A percentile compares a stretch with the other conserved stretches of the same genome.
These are phyloP conservation scores for Melanotus villosus DNA, from an alignment of 2,888 invertebrate genomes.

Conservation along the genomic window DNA sequence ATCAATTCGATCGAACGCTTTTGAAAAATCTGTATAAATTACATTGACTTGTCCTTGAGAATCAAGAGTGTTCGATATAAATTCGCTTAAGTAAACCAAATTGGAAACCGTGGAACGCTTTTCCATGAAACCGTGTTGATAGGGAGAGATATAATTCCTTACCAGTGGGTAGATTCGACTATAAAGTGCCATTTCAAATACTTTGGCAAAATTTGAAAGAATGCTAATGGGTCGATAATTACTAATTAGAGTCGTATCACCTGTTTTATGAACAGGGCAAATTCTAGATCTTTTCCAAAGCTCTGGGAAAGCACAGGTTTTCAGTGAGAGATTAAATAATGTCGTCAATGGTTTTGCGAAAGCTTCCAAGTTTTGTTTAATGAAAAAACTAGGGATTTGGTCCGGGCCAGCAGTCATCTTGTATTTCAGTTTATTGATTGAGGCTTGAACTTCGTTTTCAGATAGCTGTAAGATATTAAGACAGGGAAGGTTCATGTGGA, in stretches of 20 bases:
- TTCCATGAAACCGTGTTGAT: constrained; percentile 45
- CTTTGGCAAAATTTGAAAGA: constrained; percentile 35
- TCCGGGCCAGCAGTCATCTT: neutral
- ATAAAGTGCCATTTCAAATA: constrained; percentile 26
- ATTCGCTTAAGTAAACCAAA: constrained; percentile 38
- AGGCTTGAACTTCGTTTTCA: too few species aligned
- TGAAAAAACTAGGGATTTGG: neutral
- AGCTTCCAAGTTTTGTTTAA: neutral
- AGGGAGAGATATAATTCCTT: neutral
- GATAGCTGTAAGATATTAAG: too few species aligned
- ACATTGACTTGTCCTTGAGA: constrained; percentile 47
- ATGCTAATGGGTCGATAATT: constrained; percentile 40
- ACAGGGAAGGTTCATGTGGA: too few species aligned
- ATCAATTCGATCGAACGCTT: constrained; percentile 51
- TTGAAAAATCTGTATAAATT: constrained; percentile 53
- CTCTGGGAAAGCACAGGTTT: constrained; percentile 27
- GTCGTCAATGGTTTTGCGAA: constrained; percentile 15
- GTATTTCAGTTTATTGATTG: neutral
- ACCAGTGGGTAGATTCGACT: neutral
- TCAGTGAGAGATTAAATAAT: constrained; percentile 30
- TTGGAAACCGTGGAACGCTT: constrained; percentile 46
- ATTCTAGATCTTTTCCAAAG: constrained; percentile 31
- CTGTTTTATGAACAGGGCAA: constrained; percentile 32
- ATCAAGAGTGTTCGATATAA: constrained; percentile 34
- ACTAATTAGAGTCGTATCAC: neutral